Base-by-base conservation (phyloP, 2,113 vertebrate species). In the Heterotilapia buettikoferi region DNA sequence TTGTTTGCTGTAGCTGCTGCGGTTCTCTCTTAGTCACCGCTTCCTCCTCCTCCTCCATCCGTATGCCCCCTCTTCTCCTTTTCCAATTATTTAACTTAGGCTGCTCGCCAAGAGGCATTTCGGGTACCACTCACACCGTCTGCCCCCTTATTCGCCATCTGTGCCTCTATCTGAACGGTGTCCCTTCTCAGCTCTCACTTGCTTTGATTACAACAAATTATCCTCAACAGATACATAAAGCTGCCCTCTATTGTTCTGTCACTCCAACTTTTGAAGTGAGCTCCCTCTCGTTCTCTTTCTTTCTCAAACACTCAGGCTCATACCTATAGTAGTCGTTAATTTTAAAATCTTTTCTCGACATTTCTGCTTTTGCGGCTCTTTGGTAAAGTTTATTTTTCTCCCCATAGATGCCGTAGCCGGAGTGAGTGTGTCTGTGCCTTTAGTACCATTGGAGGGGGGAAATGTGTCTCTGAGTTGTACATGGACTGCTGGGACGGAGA, bases 391-490 rank as follows among this genome's bases (percentile, higher is more conserved):
- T 66, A 14, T 81, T 40, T 57, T 38, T 91, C 73, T 54, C 14
- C 57, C 52, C 38, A 43, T 38, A 97, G 97, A 95, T 71, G 89
- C 88, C 1, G 96, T 97, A 81, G 9, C 10, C 0, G 92, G 88
- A 13, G 95, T 96, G 79, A 93, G 13, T 45, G 87, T 97, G 45
- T 11, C 14, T 7, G 84, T 95, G 29, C 96, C 97, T 18, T n/a
- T 89, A 3, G 53, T 95, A 71, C 84, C 95, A 4, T 26, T 95
- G 19, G 96, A 97, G 80, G 92, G 89, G 2, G 24, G 79, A 5
- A 97, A 95, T n/a, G 84, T 95, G 53, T 91, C 96, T 19, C 82
- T 97, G 73, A 87, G n/a, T 3, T 97, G 97, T 82, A 92, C 89
- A 40, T 93, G 93, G 94, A 87, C 93, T 5, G 36, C 80, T 1